phyloP scores from a whole-genome alignment of 2,797 vertebrate genomes.

The Sebastiscus tertius region DNA sequence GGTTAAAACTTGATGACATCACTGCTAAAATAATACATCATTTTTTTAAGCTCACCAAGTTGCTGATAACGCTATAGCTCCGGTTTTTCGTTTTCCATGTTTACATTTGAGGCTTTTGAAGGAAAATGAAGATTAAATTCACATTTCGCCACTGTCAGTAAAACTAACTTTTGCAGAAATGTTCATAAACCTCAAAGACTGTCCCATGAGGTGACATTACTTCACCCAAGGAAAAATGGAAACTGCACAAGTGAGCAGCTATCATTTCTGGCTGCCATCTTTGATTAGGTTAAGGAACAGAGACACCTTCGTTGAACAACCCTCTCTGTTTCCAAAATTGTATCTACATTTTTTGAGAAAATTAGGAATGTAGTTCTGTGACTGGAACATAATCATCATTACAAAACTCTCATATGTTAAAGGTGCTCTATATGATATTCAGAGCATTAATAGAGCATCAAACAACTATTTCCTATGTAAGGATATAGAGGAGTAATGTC shows the following conservation, averaged over 20 bases:
- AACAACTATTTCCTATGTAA: too few species aligned
- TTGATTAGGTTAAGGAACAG: neutral
- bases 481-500: too few species aligned
- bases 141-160: neutral
- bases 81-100: neutral
- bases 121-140: neutral
- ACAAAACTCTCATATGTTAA: neutral
- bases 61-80: neutral
- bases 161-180: neutral
- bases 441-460: too few species aligned
- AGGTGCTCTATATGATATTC: too few species aligned
- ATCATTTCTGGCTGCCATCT: neutral
- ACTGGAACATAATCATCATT: neutral
- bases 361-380: neutral
- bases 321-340: neutral
- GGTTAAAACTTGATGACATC: conserved; percentile 29
- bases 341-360: neutral
- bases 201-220: neutral
- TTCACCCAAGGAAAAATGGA: neutral
- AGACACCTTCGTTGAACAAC: neutral
- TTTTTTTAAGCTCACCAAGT: neutral
- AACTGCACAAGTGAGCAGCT: neutral
- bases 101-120: neutral
- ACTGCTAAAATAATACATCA: neutral
- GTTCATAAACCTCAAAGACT: neutral